phyloP scores from a whole-genome alignment of 1,140 invertebrate genomes.

The Apis cerana region DNA sequence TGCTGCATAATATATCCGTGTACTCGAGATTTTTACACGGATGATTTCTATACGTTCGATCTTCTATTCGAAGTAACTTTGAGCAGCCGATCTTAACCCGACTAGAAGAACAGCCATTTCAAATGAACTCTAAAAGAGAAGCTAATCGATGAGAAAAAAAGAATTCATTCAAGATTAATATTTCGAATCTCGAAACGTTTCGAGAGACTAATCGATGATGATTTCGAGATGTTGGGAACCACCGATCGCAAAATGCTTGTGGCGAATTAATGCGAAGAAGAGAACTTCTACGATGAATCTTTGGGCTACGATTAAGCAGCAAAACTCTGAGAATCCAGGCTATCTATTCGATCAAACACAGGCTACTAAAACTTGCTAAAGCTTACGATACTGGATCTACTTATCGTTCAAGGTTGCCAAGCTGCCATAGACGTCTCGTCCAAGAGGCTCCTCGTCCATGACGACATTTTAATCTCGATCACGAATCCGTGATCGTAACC shows the following conservation, averaged over 20 bases:
- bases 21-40: neutral
- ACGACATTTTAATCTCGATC: too few species aligned
- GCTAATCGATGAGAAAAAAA: neutral
- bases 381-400: slow-evolving; percentile 3
- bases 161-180: neutral
- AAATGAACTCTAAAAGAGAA: neutral
- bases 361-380: slow-evolving; percentile 16
- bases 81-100: neutral
- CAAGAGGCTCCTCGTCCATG: neutral
- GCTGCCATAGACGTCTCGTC: neutral
- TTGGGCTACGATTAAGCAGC: neutral
- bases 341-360: slow-evolving; percentile 1
- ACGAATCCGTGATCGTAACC: neutral
- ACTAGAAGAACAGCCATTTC: neutral
- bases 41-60: neutral
- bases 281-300: slow-evolving; percentile 5
- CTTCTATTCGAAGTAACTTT: neutral
- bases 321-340: neutral
- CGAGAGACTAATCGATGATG: neutral
- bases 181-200: neutral
- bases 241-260: neutral
- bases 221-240: neutral
- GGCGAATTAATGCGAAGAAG: neutral
- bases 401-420: slow-evolving; percentile 23
- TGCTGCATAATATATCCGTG: neutral